Percentiles rank a stretch among this genome's conserved stretches.
These are phyloP conservation scores for Corythornis cristatus DNA, from an alignment of 2,113 vertebrate genomes.

Conservation along the genomic window DNA sequence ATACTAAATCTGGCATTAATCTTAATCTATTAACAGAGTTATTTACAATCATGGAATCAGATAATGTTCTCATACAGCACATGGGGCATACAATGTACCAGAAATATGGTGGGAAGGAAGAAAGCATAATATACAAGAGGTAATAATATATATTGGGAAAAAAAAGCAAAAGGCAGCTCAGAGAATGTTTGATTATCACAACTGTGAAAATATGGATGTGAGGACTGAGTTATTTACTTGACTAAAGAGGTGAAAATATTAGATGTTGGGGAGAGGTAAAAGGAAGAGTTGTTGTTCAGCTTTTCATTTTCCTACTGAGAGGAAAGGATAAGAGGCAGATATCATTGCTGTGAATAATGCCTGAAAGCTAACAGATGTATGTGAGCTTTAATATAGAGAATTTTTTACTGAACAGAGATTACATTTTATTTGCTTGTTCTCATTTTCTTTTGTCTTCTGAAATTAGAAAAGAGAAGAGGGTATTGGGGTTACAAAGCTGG, in stretches of 20 bases:
- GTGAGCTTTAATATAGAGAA: neutral
- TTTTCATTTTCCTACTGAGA: neutral
- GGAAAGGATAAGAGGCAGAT: neutral
- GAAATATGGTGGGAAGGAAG: neutral
- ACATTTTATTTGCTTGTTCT: neutral
- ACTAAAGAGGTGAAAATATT: neutral
- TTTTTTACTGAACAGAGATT: neutral
- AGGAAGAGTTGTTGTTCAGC: neutral
- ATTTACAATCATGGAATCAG: neutral
- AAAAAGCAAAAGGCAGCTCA: neutral
- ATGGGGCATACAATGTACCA: neutral
- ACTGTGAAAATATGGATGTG: neutral
- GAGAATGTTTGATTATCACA: neutral
- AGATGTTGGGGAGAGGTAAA: neutral
- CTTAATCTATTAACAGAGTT: neutral
- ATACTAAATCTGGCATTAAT: constrained; percentile 2
- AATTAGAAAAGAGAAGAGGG: neutral
- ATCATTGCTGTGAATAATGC: neutral
- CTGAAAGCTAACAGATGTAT: neutral
- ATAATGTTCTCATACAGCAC: neutral
- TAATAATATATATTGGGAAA: neutral
- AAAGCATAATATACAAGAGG: neutral
- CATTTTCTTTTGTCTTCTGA: neutral
- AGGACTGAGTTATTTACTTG: neutral
- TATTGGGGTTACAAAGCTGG: neutral